Conservation (phyloP, 2,113 vertebrate genomes). For the Sinocyclocheilus rhinocerous region DNA sequence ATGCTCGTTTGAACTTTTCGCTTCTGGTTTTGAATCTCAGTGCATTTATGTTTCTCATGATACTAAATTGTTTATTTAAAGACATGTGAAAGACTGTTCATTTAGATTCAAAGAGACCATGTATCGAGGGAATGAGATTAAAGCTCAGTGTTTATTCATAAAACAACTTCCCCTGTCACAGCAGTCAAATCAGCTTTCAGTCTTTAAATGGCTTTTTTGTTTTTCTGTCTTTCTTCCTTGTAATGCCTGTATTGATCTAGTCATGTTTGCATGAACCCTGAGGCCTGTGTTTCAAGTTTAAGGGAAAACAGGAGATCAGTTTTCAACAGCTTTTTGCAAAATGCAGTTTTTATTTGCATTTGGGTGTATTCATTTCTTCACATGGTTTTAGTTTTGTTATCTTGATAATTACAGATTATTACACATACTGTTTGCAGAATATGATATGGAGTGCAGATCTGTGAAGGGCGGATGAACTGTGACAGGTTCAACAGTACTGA, state of each 20-base stretch:
- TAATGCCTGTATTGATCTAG: not conserved
- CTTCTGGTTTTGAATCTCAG: not conserved
- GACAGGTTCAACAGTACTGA: not conserved
- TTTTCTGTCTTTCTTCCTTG: not conserved
- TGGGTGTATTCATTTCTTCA: not conserved
- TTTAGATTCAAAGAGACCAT: conserved; percentile 1
- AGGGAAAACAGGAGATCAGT: not conserved
- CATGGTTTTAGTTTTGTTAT: not conserved
- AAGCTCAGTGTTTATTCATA: not conserved
- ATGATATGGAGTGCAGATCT: not conserved
- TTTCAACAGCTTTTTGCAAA: not conserved
- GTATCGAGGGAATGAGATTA: not conserved
- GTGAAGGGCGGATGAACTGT: not conserved
- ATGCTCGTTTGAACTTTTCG: not conserved
- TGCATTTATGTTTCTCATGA: not conserved
- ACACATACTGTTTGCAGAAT: too few species aligned
- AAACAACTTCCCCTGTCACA: not conserved
- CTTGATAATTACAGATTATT: too few species aligned
- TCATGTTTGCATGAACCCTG: not conserved
- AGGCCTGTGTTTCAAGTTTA: not conserved
- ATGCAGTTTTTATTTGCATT: not conserved
- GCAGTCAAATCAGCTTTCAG: not conserved
- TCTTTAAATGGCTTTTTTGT: not conserved
- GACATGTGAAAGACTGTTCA: not conserved
- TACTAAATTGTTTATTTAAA: not conserved